Base-by-base conservation (phyloP, 2,113 vertebrate species). In the Paraplagusia blochii region DNA sequence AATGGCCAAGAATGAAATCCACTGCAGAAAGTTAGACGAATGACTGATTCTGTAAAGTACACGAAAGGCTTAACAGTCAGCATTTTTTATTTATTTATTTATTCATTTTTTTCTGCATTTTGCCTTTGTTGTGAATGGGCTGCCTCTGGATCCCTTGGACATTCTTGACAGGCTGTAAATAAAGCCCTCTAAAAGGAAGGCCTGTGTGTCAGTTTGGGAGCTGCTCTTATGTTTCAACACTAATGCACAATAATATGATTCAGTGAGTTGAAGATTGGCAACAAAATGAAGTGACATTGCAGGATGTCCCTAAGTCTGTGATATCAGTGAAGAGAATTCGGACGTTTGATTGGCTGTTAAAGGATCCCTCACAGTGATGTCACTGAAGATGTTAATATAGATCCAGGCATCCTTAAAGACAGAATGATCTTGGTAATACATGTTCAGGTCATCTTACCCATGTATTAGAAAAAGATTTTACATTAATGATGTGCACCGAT, bases 351-450 rank as follows among this genome's bases (percentile, higher is more conserved):
- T 87, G 79, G 81, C 65, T 54, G 65, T 35, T 45, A 9, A 33
- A 53, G 71, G 56, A 73, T 72, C 66, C 71, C 72, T 74, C 69
- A 50, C 55, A 0, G 5, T 76, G 79, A 77, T 18, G 39, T 69
- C 66, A 76, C 12, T 22, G 46, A 69, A 66, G 65, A 78, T 44
- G 67, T 68, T 75, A 72, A 61, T 66, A 53, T 29, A 29, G 22
- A 29, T 2, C 22, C 22, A 29, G 47, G 45, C 63, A 58, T 55
- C 51, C 52, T 49, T 1, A 48, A 29, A 61, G 53, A 19, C 42
- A 15, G 16, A 38, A 44, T 29, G 17, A 4, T 29, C 18, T 29
- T 29, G 2, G 22, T 29, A 29, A 29, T 29, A 29, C 22, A 6
- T 29, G 22, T 29, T 2, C 6, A 29, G 6, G 22, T 29, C 3